These are phyloP conservation scores for Dryococelus australis DNA, from an alignment of 2,888 invertebrate genomes.

Conservation along the genomic window DNA sequence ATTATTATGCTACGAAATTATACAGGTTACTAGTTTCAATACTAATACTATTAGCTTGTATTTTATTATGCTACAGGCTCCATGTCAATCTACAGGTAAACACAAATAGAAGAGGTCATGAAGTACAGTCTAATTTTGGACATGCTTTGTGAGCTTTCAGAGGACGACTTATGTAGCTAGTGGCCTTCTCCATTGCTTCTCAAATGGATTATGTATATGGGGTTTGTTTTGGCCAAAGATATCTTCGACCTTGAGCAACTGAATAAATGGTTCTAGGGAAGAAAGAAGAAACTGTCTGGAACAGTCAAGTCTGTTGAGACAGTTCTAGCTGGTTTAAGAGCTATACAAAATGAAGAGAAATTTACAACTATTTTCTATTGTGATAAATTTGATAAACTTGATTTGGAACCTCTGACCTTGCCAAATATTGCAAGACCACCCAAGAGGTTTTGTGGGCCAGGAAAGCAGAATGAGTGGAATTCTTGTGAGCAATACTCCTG, in stretches of 20 bases:
- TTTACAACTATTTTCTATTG: conserved; percentile 18
- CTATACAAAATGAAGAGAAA: conserved; percentile 23
- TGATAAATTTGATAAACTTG: not conserved
- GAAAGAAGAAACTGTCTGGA: conserved; percentile 32
- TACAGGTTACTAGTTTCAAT: no score
- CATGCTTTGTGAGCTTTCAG: conserved; percentile 31
- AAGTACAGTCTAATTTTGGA: conserved; percentile 29
- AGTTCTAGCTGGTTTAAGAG: conserved; percentile 22
- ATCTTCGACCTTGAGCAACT: conserved; percentile 31
- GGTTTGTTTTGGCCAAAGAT: conserved; percentile 28
- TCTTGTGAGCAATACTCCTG: conserved; percentile 21
- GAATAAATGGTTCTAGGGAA: conserved; percentile 29
- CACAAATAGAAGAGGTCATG: conserved; percentile 32
- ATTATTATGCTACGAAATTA: no score
- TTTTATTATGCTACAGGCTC: no score
- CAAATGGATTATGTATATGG: conserved; percentile 22
- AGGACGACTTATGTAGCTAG: conserved; percentile 30
- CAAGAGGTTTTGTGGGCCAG: not conserved
- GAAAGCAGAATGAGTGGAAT: conserved; percentile 22
- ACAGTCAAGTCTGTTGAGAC: conserved; percentile 23
- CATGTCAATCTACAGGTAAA: conserved; percentile 32
- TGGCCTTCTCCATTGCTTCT: conserved; percentile 30
- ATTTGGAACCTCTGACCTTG: conserved; percentile 10
- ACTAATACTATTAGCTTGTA: no score
- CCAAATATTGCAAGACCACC: not conserved